Evolutionary conservation across 2,113 vertebrate species (phyloP), one percentile per base, ranked within the genome.

Genomic region (Notiomystis cincta): DNA sequence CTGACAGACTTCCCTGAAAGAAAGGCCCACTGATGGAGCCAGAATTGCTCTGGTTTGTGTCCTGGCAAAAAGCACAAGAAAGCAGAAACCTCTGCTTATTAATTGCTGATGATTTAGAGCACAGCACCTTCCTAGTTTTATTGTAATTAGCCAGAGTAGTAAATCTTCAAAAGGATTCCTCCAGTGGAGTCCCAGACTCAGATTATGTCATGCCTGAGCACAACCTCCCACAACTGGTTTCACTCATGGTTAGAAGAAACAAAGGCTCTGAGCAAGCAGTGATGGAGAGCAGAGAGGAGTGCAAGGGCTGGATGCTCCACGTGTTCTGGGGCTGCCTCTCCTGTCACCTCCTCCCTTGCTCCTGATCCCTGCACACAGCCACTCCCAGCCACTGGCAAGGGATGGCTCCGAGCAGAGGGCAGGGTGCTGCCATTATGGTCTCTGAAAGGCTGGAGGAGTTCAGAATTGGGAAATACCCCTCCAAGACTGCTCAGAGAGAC

Each of bases 201-300:
- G 76, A 95, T 95, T 90, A 95, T 97, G 92, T 87, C 96, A 92
- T 82, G 79, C 78, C 77, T 69, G 67, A 95, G 79, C 87, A 66
- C 87, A 92, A 48, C 58, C 67, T 75, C 95, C 79, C 66, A 69
- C 86, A 93, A 95, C 91, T 93, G 95, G 35, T 96, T 97, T 95
- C 92, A 87, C 67, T 96, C 97, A 95, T 56, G 69, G 70, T 61
- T 75, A 53, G 85, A 76, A 87, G 93, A 83, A 92, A 93, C 80
- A 92, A 75, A 92, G 80, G 83, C 90, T 73, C 45, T 23, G 14
- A 83, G 90, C 50, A 42, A 87, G 69, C 0, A 7, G 18, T 47
- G 95, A 90, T 18, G 83, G 80, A 76, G 78, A 77, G 47, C 78
- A 89, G 95, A 71, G 70, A 10, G 1, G 61, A 44, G 8, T 66